A percentile compares a stretch with the other conserved stretches of the same genome.
Conservation (phyloP, 2,888 invertebrate genomes). For the Eupithecia abbreviata region DNA sequence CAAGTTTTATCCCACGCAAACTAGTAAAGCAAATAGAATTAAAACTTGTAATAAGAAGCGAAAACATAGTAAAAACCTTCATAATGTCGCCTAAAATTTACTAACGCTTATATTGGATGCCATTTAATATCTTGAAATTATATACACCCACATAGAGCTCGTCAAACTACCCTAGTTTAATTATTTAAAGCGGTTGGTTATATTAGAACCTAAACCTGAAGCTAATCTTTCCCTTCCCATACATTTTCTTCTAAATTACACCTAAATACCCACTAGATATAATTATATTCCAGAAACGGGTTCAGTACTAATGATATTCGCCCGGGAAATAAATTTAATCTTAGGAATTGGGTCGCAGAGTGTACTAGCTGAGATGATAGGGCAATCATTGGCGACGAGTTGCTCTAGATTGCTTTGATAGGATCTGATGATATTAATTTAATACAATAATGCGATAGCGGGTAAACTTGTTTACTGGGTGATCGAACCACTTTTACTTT, state of each 20-base stretch:
- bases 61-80: background rate
- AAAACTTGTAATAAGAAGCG: background rate
- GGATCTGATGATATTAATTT: slow-evolving; percentile 16
- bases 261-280: slow-evolving; percentile 20
- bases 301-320: slow-evolving; percentile 54
- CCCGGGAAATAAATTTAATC: slow-evolving; percentile 69
- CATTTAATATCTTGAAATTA: background rate
- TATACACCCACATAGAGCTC: background rate
- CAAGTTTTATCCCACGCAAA: too few species aligned
- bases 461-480: background rate
- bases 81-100: background rate
- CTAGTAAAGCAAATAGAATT: too few species aligned
- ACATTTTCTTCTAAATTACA: background rate
- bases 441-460: slow-evolving; percentile 6
- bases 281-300: slow-evolving; percentile 43
- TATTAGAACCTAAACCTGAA: background rate
- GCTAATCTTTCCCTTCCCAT: background rate
- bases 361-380: slow-evolving; percentile 55
- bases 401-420: slow-evolving; percentile 46
- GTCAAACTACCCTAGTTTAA: background rate
- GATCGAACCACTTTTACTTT: background rate
- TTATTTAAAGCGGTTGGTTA: background rate
- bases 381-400: slow-evolving; percentile 52
- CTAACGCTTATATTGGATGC: background rate
- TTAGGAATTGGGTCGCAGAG: slow-evolving; percentile 71